phyloP scores from a whole-genome alignment of 2,888 invertebrate species.

The Noctua fimbriata region DNA sequence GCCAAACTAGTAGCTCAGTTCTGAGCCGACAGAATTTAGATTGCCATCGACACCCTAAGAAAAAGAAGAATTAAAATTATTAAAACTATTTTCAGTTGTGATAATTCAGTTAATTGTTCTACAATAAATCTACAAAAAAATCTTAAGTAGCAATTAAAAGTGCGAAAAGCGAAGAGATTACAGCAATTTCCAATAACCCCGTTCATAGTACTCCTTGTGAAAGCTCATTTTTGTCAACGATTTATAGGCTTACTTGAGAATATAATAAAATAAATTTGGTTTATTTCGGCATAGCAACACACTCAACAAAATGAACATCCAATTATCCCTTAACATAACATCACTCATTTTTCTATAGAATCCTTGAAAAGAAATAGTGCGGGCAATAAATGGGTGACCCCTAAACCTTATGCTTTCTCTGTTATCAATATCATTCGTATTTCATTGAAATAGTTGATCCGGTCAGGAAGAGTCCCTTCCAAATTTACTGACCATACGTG shows the following conservation, averaged over 20 bases:
- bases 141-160: not conserved
- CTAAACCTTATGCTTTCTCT: constrained; percentile 65
- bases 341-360: constrained; percentile 44
- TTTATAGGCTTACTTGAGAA: not conserved
- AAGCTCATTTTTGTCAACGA: not conserved
- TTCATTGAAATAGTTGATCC: constrained; percentile 80
- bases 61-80: no score
- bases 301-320: constrained; percentile 40
- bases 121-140: not conserved
- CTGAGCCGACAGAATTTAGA: no score
- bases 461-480: constrained; percentile 66
- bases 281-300: constrained; percentile 25
- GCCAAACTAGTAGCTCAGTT: no score
- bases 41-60: no score
- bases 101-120: not conserved
- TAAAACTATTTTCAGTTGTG: not conserved
- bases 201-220: not conserved
- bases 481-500: constrained; percentile 81
- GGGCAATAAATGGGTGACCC: constrained; percentile 49
- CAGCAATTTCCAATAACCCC: not conserved
- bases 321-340: constrained; percentile 41
- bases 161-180: not conserved
- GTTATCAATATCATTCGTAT: constrained; percentile 80
- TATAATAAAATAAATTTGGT: constrained; percentile 12
- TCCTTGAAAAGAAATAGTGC: constrained; percentile 43